Evolutionary conservation across 2,797 vertebrate species (phyloP).

Genomic region (Lagodon rhomboides): DNA sequence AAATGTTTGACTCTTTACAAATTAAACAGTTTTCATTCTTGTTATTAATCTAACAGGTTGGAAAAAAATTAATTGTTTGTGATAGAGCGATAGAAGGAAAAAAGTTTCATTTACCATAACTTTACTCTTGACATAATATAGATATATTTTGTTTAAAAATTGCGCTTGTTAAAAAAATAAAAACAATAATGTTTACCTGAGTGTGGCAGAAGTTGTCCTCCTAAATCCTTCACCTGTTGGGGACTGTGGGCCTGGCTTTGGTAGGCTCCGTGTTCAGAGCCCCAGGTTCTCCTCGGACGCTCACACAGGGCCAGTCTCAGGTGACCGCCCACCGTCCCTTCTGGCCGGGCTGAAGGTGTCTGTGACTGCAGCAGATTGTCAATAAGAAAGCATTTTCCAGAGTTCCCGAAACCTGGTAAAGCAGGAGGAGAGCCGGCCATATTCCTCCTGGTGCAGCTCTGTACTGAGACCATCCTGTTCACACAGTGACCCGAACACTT

Average conservation of each 20-base stretch:
- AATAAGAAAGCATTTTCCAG: slow-evolving; percentile 95
- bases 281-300: slow-evolving; percentile 83
- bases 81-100: not conserved
- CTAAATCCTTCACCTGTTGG: slow-evolving; percentile 63
- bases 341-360: slow-evolving; percentile 56
- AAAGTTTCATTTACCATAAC: not conserved
- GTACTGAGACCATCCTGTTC: slow-evolving; percentile 77
- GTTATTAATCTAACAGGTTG: not conserved
- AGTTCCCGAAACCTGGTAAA: slow-evolving; percentile 88
- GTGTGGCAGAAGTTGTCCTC: slow-evolving; percentile 62
- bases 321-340: slow-evolving; percentile 69
- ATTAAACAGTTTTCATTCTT: not conserved
- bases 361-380: slow-evolving; percentile 90
- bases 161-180: not conserved
- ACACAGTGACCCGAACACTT: slow-evolving; percentile 65
- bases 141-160: not conserved
- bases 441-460: slow-evolving; percentile 80
- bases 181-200: slow-evolving; percentile 55
- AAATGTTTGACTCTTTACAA: not conserved
- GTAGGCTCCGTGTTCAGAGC: slow-evolving; percentile 75
- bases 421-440: slow-evolving; percentile 86
- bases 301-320: slow-evolving; percentile 76
- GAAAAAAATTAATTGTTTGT: not conserved
- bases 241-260: slow-evolving; percentile 63
- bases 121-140: not conserved